Conservation (phyloP, 2,888 invertebrate species). For the Crossocerus cetratus region DNA sequence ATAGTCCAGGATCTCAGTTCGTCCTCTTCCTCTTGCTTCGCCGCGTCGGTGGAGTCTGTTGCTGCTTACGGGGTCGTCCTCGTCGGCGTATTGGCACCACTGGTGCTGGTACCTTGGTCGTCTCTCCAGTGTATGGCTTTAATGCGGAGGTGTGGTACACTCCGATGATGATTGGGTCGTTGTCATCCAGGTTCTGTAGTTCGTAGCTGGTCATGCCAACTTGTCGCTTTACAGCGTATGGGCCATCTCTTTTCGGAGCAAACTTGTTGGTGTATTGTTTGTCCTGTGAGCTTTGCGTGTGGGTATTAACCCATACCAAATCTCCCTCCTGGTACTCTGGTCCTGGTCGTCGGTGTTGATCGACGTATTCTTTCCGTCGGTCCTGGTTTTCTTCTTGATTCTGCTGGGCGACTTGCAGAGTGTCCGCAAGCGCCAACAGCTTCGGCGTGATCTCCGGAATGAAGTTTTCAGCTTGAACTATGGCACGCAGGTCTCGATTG, state of each 20-base stretch:
- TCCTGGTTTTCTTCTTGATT: not conserved
- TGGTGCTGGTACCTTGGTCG: not conserved
- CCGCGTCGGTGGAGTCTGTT: not conserved
- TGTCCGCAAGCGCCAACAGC: not conserved
- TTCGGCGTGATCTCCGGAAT: not conserved
- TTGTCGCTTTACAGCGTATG: not conserved
- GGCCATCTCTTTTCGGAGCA: conserved; percentile 2
- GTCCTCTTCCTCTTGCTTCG: not conserved
- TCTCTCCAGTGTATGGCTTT: not conserved
- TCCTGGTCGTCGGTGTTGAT: not conserved
- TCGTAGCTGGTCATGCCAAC: not conserved
- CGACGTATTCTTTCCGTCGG: not conserved
- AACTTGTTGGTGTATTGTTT: not conserved
- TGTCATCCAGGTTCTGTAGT: not conserved
- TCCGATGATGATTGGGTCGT: not conserved
- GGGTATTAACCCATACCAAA: not conserved
- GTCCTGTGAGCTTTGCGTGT: not conserved
- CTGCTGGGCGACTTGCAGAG: not conserved
- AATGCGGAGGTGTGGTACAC: not conserved
- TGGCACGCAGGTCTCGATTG: not conserved
- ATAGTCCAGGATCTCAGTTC: not conserved
- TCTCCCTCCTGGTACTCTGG: not conserved
- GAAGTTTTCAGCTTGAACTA: conserved; percentile 1
- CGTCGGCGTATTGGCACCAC: not conserved
- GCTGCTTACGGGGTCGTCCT: not conserved